Conservation (phyloP, 2,113 vertebrate genomes). For the Abramis brama region DNA sequence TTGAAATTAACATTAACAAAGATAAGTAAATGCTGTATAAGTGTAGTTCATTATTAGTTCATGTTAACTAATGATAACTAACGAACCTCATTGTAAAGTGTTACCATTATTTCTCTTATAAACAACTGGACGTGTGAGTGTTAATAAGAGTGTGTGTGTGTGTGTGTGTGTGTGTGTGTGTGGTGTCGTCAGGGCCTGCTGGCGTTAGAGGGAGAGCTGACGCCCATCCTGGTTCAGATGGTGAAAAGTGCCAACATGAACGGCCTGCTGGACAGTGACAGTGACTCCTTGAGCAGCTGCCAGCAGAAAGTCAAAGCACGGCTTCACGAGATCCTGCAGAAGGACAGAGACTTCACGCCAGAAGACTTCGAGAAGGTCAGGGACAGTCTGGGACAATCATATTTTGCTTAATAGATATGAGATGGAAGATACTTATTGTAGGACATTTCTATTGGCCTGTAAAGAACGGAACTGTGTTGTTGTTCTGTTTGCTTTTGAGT, state of each 20-base stretch:
- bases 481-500: not conserved
- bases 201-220: constrained; percentile 88
- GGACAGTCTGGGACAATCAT: not conserved
- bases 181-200: constrained; percentile 78
- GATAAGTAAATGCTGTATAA: too few species aligned
- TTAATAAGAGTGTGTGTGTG: not conserved
- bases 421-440: not conserved
- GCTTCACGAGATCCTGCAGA: constrained; percentile 89
- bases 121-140: not conserved
- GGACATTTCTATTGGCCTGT: not conserved
- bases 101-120: not conserved
- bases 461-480: not conserved
- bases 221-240: constrained; percentile 91
- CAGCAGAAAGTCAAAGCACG: constrained; percentile 88
- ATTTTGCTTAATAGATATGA: not conserved
- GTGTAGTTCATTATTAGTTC: too few species aligned
- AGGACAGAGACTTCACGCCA: constrained; percentile 83
- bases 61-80: too few species aligned
- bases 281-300: constrained; percentile 87
- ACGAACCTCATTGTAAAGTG: too few species aligned
- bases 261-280: constrained; percentile 88
- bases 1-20: too few species aligned
- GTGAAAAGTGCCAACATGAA: constrained; percentile 94
- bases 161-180: not conserved
- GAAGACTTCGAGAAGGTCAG: constrained; percentile 89